Evolutionary conservation across 2,797 vertebrate species (phyloP).

Genomic region (Holocentrus rufus): DNA sequence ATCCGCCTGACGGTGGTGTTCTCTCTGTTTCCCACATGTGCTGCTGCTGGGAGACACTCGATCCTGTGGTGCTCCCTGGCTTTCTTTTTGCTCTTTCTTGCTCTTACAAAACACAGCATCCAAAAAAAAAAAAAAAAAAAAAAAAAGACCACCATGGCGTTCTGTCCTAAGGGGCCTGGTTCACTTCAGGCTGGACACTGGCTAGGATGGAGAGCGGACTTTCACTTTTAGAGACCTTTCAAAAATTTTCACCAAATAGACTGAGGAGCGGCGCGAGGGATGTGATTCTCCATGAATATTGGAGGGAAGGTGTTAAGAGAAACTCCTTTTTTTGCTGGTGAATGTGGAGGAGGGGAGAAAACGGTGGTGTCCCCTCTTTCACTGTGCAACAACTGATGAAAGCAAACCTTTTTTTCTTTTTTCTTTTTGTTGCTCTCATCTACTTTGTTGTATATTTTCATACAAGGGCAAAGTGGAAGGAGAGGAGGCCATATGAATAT

Average conservation of each 20-base stretch:
- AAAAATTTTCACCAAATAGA: conserved; percentile 50
- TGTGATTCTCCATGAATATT: conserved; percentile 33
- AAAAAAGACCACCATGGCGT: conserved; percentile 17
- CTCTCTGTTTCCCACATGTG: conserved; percentile 46
- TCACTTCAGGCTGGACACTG: conserved; percentile 17
- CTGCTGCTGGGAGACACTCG: conserved; percentile 49
- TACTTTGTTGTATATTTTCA: conserved; percentile 41
- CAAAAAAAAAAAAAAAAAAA: no score
- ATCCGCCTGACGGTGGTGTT: conserved; percentile 61
- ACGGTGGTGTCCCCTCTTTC: neutral
- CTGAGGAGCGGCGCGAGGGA: neutral
- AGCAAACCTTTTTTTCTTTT: no score
- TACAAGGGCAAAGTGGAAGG: conserved; percentile 3
- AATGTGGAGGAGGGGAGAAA: conserved; percentile 16
- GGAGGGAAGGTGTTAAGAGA: conserved; percentile 6
- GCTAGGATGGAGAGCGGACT: neutral
- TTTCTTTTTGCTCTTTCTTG: conserved; percentile 34
- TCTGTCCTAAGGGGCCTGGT: conserved; percentile 19
- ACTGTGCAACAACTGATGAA: neutral
- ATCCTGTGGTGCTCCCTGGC: conserved; percentile 16
- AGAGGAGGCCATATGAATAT: conserved; percentile 12
- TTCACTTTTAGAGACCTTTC: conserved; percentile 35
- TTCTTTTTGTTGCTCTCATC: conserved; percentile 39
- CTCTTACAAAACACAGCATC: neutral
- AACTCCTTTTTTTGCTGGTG: conserved; percentile 5